Conservation (phyloP, 2,888 invertebrate species). For the Psylliodes chrysocephalus region DNA sequence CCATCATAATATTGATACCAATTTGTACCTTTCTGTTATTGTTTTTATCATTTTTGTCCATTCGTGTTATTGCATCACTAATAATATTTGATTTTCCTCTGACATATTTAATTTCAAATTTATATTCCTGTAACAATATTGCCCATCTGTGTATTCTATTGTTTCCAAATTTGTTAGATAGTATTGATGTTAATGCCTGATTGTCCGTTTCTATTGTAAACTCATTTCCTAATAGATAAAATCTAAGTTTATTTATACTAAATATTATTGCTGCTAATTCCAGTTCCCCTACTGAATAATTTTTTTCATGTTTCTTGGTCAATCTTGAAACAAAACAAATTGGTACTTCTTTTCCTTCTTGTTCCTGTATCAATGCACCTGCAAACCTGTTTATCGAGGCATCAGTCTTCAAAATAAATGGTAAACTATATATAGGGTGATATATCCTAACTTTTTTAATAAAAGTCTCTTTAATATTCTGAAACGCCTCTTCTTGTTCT, state of each 20-base stretch:
- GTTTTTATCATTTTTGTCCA: not conserved
- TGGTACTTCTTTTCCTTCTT: not conserved
- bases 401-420: slow-evolving; percentile 21
- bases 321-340: slow-evolving; percentile 1
- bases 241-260: too few relatives aligned
- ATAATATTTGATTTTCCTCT: slow-evolving; percentile 16
- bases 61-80: slow-evolving; percentile 14
- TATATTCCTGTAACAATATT: too few relatives aligned
- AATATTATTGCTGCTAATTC: slow-evolving; percentile 18
- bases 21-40: too few relatives aligned
- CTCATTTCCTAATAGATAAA: not conserved
- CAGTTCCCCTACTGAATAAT: slow-evolving; percentile 4
- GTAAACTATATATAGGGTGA: too few relatives aligned
- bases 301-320: slow-evolving; percentile 1
- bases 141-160: slow-evolving; percentile 19
- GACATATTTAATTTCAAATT: too few relatives aligned
- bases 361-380: slow-evolving; percentile 13
- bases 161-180: slow-evolving; percentile 11
- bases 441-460: not conserved
- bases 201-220: too few relatives aligned
- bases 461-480: not conserved
- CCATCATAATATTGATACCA: too few relatives aligned
- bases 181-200: too few relatives aligned
- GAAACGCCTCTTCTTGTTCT: not conserved
- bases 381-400: not conserved